These are phyloP conservation scores for Pteronura brasiliensis DNA, from an alignment of 2,113 vertebrate species.

Conservation along the genomic window DNA sequence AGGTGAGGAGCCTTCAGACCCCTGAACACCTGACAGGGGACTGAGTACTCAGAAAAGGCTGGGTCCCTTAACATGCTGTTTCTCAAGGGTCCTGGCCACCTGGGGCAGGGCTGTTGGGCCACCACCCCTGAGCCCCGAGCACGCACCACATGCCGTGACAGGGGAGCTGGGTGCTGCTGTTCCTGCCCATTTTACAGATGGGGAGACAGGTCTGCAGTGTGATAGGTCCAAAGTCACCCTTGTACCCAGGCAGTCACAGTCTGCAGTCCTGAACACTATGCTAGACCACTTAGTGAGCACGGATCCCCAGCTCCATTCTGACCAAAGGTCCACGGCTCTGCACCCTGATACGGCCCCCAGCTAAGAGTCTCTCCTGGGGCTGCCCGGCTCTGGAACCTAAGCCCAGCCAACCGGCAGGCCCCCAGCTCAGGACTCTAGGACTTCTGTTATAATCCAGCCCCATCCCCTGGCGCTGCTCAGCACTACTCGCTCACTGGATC, in stretches of 20 bases:
- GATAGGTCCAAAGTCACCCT: neutral
- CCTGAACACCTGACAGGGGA: neutral
- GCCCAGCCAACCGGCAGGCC: neutral
- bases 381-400: neutral
- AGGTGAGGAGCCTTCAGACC: neutral
- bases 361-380: neutral
- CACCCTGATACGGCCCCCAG: neutral
- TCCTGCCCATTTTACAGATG: neutral
- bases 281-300: neutral
- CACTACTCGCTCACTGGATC: neutral
- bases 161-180: neutral
- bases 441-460: neutral
- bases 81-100: neutral
- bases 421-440: neutral
- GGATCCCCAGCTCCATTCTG: neutral
- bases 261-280: neutral
- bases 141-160: neutral
- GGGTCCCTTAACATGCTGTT: neutral
- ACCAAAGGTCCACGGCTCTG: neutral
- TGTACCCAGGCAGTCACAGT: neutral
- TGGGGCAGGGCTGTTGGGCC: too few species aligned
- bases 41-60: neutral
- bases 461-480: accelerated
- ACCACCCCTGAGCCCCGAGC: neutral
- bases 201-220: neutral